Evolutionary conservation across 2,113 vertebrate species (phyloP).

Genomic region (Murina feae): DNA sequence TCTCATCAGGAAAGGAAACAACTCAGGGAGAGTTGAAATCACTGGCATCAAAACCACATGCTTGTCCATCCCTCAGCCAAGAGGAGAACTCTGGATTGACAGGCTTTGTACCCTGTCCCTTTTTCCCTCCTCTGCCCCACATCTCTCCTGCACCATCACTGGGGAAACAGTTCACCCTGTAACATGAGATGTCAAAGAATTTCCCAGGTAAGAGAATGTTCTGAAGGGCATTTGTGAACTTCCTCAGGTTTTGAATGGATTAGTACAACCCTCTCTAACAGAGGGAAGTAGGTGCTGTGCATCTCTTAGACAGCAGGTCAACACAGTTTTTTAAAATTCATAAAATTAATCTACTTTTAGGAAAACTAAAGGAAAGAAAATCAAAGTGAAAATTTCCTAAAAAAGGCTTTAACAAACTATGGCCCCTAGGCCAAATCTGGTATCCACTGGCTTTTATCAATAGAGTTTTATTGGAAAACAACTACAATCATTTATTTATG

Average conservation of each 20-base stretch:
- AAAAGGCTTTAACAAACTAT: not conserved
- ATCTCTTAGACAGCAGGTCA: not conserved
- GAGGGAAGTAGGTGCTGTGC: not conserved
- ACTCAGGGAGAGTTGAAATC: not conserved
- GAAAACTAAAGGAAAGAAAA: not conserved
- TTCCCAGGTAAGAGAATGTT: not conserved
- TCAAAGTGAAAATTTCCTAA: not conserved
- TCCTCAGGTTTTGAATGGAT: not conserved
- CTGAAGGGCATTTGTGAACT: not conserved
- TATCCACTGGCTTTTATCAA: not conserved
- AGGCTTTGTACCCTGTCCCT: not conserved
- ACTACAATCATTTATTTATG: not conserved
- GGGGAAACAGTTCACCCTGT: not conserved
- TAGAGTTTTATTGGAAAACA: not conserved
- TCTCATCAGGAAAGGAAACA: not conserved
- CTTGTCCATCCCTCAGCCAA: not conserved
- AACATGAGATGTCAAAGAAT: not conserved
- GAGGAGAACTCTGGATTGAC: not conserved
- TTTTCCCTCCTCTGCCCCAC: not conserved
- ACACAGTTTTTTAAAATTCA: not conserved
- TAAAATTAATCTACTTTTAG: not conserved
- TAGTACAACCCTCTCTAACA: not conserved
- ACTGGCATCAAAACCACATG: not conserved
- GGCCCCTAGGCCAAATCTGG: not conserved
- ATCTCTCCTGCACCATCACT: not conserved